Evolutionary conservation across 2,888 invertebrate species (phyloP), one percentile per base, ranked within the genome.

Genomic region (Catocala nupta): DNA sequence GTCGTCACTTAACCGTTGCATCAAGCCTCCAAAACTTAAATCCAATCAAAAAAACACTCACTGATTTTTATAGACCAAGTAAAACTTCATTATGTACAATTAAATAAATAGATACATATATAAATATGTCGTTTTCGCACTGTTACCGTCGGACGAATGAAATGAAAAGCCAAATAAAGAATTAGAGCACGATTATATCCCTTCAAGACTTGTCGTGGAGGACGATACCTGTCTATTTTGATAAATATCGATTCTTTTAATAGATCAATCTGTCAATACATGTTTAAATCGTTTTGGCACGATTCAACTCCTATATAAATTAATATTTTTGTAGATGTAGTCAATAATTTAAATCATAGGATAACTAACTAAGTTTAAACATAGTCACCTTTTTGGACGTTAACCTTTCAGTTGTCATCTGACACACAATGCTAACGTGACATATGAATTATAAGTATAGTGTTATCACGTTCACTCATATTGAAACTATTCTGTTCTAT

Each of bases 31-130:
- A 25, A 25, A 25, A 25, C 25, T 25, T 25, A 25, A 43, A 57
- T 59, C 71, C 73, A 25, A 25, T 25, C 25, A 25, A 25, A 25
- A n/a, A 57, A 75, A 70, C 71, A 81, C 90, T 92, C 83, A 93
- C 93, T 90, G 86, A 82, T 90, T 86, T 75, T 86, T 89, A 82
- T 92, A 93, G 69, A 89, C 77, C 75, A 92, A 81, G 70, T 86
- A 91, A 63, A 91, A 92, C 79, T 86, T 90, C 92, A 92, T 92
- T 59, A 65, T 78, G 77, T 67, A 77, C 75, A 75, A 59, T 54
- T 57, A 60, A 55, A 68, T 12, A 62, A 72, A 65, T 68, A 65
- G 55, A 65, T 59, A 59, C 63, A 70, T 68, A 39, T 39, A 39
- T 73, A 70, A 68, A 52, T 55, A 66, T 79, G 66, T 79, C 81